phyloP scores from a whole-genome alignment of 2,113 vertebrate species.

The Corythaixoides concolor region DNA sequence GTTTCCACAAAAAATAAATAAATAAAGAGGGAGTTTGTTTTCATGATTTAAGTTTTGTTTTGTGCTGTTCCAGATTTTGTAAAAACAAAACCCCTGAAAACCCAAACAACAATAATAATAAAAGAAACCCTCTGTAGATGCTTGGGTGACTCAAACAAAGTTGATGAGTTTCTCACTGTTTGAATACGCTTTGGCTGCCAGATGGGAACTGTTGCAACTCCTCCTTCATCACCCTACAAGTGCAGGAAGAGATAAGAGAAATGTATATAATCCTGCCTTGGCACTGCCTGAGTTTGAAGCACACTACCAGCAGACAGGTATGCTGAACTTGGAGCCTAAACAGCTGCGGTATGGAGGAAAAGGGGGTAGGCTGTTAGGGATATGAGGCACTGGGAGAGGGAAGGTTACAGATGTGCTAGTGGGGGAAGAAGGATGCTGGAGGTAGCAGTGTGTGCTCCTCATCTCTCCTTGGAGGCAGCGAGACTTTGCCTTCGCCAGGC shows the following conservation, averaged over 20 bases:
- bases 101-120: not conserved
- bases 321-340: not conserved
- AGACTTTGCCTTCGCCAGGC: not conserved
- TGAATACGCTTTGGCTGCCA: not conserved
- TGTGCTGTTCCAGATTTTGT: not conserved
- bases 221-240: not conserved
- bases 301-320: not conserved
- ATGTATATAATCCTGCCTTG: not conserved
- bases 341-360: not conserved
- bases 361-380: not conserved
- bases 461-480: not conserved
- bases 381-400: not conserved
- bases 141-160: not conserved
- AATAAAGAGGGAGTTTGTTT: not conserved
- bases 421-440: not conserved
- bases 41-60: not conserved
- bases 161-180: not conserved
- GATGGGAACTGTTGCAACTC: not conserved
- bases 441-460: not conserved
- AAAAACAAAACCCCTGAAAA: not conserved
- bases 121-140: not conserved
- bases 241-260: not conserved
- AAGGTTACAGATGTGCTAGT: not conserved
- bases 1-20: not conserved
- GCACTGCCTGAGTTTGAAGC: not conserved